Evolutionary conservation across 2,888 invertebrate species (phyloP), one percentile per base, ranked within the genome.

Genomic region (Caenorhabditis imperialis): DNA sequence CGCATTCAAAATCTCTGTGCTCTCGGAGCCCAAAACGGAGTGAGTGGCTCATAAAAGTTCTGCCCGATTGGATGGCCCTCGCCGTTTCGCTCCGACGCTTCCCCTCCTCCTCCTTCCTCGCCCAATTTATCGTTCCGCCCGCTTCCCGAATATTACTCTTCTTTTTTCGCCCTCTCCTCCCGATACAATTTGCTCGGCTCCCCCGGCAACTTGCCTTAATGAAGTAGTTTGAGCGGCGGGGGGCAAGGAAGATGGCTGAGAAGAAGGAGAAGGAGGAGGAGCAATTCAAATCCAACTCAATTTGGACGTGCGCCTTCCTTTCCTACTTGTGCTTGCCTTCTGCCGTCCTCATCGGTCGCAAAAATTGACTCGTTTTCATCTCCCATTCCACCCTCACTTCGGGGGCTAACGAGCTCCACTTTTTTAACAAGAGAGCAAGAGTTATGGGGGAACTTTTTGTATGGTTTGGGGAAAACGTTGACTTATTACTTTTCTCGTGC

Each of bases 231-330:
- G 25, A 55, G 61, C 23, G 45, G 30, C 20, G 23, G 44, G 20
- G 35, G 60, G 18, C 20, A 44, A 30, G 50, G 25, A 12, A 25
- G 22, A 37, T 5, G 14, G n/a, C 25, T 10, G 30, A 30, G 30
- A 10, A 30, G 30, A 10, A 30, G 30, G 30, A 30, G 30, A 10
- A 30, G 30, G 30, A 30, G 30, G 30, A 30, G 30, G 30, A 30
- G 30, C 30, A 67, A 65, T 63, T 60, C 61, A 54, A 65, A 71
- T 62, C 55, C 50, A 55, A 71, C 62, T 71, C 62, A 62, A 71
- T 63, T 62, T 62, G 57, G 40, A 8, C 18, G 6, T 6, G 10
- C 30, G 30, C 6, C 30, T 6, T 7, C 30, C 10, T 30, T 25
- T 25, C 10, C 44, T 16, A 10, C 44, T 44, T 30, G n/a, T 33